These are phyloP conservation scores for Athalia circularis DNA, from an alignment of 2,888 invertebrate genomes.

Conservation along the genomic window DNA sequence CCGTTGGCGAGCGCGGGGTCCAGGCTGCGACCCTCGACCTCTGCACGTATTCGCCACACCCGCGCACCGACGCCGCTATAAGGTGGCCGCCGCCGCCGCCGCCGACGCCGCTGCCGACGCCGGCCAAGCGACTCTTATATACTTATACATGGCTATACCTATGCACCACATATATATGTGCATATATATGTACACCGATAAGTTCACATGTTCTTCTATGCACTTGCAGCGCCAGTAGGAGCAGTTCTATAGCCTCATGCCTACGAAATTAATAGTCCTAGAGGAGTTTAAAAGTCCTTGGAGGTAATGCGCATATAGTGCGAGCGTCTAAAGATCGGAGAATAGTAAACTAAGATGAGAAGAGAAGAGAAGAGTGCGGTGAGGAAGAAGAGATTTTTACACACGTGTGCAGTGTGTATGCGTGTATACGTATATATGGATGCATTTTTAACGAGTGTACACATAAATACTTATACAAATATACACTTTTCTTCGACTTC, in stretches of 20 bases:
- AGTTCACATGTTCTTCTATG: neutral
- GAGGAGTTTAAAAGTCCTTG: conserved; percentile 67
- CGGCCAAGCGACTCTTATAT: neutral
- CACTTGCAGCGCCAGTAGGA: neutral
- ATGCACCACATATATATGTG: conserved; percentile 6
- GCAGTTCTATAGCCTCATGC: conserved; percentile 51
- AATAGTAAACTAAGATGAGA: conserved; percentile 16
- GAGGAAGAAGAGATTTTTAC: neutral
- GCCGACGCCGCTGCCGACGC: conserved; percentile 16
- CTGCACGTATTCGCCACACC: conserved; percentile 74
- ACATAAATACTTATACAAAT: too few relatives aligned
- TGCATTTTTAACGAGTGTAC: neutral
- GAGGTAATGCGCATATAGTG: conserved; percentile 64
- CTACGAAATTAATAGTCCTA: conserved; percentile 71
- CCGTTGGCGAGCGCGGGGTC: conserved; percentile 57
- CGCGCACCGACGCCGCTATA: conserved; percentile 67
- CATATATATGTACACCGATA: conserved; percentile 17
- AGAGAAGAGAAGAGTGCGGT: conserved; percentile 45
- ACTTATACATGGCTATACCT: neutral
- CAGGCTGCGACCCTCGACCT: conserved; percentile 69
- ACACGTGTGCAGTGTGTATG: neutral
- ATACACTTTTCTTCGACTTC: too few relatives aligned
- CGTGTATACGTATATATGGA: neutral
- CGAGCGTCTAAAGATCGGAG: conserved; percentile 34
- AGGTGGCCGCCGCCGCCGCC: conserved; percentile 50